Evolutionary conservation across 2,888 invertebrate genomes (phyloP).

Genomic region (Drosophila monieri): DNA sequence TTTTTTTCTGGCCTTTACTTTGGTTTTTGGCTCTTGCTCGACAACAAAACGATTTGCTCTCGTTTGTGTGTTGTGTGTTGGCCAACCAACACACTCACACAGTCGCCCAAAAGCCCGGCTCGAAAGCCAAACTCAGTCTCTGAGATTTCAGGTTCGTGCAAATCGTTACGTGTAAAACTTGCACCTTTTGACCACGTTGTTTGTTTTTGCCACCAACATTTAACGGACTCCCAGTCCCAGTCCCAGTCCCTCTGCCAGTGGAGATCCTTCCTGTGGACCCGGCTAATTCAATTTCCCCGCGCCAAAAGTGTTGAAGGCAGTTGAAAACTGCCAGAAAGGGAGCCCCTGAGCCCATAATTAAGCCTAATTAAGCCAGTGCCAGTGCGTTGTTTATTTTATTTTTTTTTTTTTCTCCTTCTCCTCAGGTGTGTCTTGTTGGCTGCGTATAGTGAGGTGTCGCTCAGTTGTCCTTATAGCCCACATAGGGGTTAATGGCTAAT

Average conservation of each 20-base stretch:
- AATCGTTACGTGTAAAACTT: constrained; percentile 79
- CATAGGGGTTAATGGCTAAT: constrained; percentile 76
- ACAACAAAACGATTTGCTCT: constrained; percentile 79
- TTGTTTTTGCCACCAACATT: constrained; percentile 59
- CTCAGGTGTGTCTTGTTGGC: too few species aligned
- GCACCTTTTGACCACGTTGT: constrained; percentile 76
- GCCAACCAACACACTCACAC: constrained; percentile 20
- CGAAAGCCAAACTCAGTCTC: background rate
- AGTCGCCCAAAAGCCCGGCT: background rate
- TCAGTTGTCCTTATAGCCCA: constrained; percentile 48
- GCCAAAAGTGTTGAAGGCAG: constrained; percentile 32
- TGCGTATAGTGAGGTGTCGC: constrained; percentile 54
- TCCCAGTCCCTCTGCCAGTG: background rate
- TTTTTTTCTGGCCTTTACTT: background rate
- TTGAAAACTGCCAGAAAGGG: constrained; percentile 19
- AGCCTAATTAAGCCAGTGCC: constrained; percentile 69
- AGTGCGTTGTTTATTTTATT: constrained; percentile 28
- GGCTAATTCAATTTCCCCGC: constrained; percentile 39
- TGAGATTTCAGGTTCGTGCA: constrained; percentile 62
- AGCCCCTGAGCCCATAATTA: constrained; percentile 68
- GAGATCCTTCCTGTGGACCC: constrained; percentile 1
- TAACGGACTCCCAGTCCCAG: constrained; percentile 4
- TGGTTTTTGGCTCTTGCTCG: constrained; percentile 41
- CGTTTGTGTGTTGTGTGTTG: constrained; percentile 65
- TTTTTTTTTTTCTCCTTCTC: constrained; percentile 7